These are phyloP conservation scores for Oryzias melastigma DNA, from an alignment of 2,113 vertebrate genomes.

Conservation along the genomic window DNA sequence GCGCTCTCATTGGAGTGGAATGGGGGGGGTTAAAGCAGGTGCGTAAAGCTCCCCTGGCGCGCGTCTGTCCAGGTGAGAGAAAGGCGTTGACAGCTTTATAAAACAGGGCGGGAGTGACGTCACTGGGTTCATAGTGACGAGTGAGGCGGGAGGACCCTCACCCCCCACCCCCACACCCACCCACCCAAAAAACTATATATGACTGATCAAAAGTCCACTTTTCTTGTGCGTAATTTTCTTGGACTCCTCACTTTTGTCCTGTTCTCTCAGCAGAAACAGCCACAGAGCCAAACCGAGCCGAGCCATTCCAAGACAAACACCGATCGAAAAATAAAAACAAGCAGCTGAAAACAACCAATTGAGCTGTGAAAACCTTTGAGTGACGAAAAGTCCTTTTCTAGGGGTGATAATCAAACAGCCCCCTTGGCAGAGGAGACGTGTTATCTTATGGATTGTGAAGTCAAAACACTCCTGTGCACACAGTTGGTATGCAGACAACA, in stretches of 20 bases:
- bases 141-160: constrained; percentile 30
- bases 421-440: constrained; percentile 32
- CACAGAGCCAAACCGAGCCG: constrained; percentile 62
- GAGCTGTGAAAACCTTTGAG: constrained; percentile 75
- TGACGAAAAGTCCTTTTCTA: constrained; percentile 70
- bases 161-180: neutral
- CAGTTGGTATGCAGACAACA: constrained; percentile 54
- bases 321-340: constrained; percentile 81
- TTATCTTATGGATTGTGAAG: constrained; percentile 69
- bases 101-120: constrained; percentile 65
- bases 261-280: constrained; percentile 20
- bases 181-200: neutral
- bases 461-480: constrained; percentile 62
- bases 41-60: constrained; percentile 10
- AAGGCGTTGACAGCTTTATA: constrained; percentile 76
- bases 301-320: constrained; percentile 56
- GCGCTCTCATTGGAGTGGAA: constrained; percentile 9
- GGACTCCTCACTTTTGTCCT: no score
- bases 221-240: no score
- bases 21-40: neutral
- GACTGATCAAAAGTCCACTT: no score
- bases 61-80: constrained; percentile 76
- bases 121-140: constrained; percentile 59
- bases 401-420: constrained; percentile 68
- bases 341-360: constrained; percentile 78